phyloP scores from a whole-genome alignment of 2,888 invertebrate genomes.

The Parnassius mnemosyne region DNA sequence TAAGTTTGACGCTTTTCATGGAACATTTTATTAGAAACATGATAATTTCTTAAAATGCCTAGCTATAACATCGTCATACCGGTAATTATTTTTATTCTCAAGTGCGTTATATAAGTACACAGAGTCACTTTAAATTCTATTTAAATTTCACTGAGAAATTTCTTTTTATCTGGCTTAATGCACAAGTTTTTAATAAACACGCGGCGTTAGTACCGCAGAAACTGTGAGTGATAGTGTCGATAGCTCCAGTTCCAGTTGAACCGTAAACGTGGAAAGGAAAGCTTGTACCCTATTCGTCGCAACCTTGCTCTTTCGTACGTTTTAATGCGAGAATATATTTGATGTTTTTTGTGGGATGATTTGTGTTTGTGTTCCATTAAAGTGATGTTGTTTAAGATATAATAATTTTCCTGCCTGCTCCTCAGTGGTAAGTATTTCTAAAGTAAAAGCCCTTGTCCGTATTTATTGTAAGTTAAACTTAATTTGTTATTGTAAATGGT shows the following conservation, averaged over 20 bases:
- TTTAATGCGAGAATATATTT: slow-evolving; percentile 3
- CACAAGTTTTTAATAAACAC: slow-evolving; percentile 49
- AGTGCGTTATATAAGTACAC: not conserved
- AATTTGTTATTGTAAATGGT: not conserved
- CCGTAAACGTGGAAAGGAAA: slow-evolving; percentile 31
- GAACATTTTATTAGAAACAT: too few relatives aligned
- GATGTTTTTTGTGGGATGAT: slow-evolving; percentile 17
- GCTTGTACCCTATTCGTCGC: slow-evolving; percentile 32
- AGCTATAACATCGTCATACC: too few relatives aligned
- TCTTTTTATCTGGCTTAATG: slow-evolving; percentile 39
- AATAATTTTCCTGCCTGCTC: not conserved
- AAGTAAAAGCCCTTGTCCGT: not conserved
- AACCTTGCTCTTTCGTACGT: not conserved
- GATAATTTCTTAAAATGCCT: too few relatives aligned
- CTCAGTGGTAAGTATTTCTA: slow-evolving; percentile 10
- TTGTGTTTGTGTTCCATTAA: slow-evolving; percentile 30
- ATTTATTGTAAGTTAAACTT: not conserved
- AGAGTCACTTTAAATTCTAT: not conserved
- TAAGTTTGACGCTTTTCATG: too few relatives aligned
- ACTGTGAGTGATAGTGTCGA: slow-evolving; percentile 9
- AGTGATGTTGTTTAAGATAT: slow-evolving; percentile 10
- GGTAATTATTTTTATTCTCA: too few relatives aligned
- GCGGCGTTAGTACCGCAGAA: slow-evolving; percentile 41
- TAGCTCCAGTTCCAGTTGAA: slow-evolving; percentile 39
- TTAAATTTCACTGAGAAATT: slow-evolving; percentile 39